A percentile compares a stretch with the other conserved stretches of the same genome.
These are phyloP conservation scores for Carapus acus DNA, from an alignment of 2,797 vertebrate genomes.

Conservation along the genomic window DNA sequence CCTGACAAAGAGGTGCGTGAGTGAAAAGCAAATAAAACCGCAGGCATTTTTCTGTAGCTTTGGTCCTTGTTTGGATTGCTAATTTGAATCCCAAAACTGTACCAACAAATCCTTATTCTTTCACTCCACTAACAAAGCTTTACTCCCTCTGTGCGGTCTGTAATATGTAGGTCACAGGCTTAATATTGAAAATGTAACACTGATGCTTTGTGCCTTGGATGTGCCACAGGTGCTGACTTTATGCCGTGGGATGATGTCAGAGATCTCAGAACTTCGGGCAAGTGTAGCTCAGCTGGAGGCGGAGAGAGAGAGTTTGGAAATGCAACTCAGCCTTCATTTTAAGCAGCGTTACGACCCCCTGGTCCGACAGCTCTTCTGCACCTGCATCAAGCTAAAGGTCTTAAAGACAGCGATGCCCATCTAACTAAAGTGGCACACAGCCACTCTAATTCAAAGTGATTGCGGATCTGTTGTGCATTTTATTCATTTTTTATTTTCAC, in stretches of 20 bases:
- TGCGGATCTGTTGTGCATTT: too few species aligned
- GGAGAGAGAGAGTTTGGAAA: conserved; percentile 57
- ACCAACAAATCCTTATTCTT: too few species aligned
- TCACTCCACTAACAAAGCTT: too few species aligned
- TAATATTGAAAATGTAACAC: too few species aligned
- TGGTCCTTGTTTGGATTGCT: too few species aligned
- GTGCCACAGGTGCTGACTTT: conserved; percentile 54
- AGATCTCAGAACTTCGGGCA: conserved; percentile 70
- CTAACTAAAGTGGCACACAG: background rate
- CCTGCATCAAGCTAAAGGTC: conserved; percentile 74
- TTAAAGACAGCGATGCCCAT: conserved; percentile 2
- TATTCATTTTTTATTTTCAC: background rate
- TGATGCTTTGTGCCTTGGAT: background rate
- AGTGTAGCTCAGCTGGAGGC: conserved; percentile 62
- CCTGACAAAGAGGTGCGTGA: conserved; percentile 45
- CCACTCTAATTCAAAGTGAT: too few species aligned
- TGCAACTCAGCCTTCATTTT: conserved; percentile 62
- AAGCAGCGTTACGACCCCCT: conserved; percentile 66
- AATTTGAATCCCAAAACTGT: too few species aligned
- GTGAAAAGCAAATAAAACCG: background rate
- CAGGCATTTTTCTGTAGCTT: too few species aligned
- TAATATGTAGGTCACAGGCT: too few species aligned
- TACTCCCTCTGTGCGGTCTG: too few species aligned
- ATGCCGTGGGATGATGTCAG: conserved; percentile 68
- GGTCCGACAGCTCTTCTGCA: conserved; percentile 65